Evolutionary conservation across 2,888 invertebrate genomes (phyloP), one percentile per base, ranked within the genome.

Genomic region (Plebejus melissa): DNA sequence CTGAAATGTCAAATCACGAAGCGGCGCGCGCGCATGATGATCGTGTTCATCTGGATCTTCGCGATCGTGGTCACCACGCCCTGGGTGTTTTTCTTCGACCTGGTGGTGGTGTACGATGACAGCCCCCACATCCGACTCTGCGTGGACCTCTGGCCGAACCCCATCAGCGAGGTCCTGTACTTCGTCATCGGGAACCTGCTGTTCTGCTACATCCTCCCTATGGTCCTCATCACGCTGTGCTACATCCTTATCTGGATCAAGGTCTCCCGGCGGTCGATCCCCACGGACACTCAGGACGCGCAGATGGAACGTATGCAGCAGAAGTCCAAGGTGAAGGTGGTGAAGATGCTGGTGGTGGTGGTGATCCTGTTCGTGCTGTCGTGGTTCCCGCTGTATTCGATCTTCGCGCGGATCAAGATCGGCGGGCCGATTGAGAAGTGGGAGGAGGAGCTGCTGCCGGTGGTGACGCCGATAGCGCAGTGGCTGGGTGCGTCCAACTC

Each of bases 401-500:
- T 98, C 84, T 97, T 98, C 85, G 96, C 98, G 0, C 94, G 98
- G 81, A 96, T 98, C 82, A 98, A 98, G 86, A 94, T 98, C 32
- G 97, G 97, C 71, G 96, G 96, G 72, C 95, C 95, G 16, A 94
- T 96, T 60, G 94, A 96, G 79, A 94, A 95, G 74, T 97, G 96
- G 95, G 97, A 96, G 83, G 97, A 97, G 82, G 97, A 97, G 80
- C 94, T 97, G 77, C 94, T 97, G 58, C 96, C 96, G 71, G 95
- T 97, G 32, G 96, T 97, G 2, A 97, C 97, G 28, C 98, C 98
- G 4, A 94, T 98, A 74, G 98, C 97, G 5, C 98, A 98, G 87
- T 98, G 97, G 98, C 93, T 99, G 72, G 98, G 98, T 2, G 96
- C 98, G 0, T 98, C 98, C 28, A 99, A 99, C 89, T 98, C 98